phyloP scores from a whole-genome alignment of 2,113 vertebrate species.

The Corythornis cristatus region DNA sequence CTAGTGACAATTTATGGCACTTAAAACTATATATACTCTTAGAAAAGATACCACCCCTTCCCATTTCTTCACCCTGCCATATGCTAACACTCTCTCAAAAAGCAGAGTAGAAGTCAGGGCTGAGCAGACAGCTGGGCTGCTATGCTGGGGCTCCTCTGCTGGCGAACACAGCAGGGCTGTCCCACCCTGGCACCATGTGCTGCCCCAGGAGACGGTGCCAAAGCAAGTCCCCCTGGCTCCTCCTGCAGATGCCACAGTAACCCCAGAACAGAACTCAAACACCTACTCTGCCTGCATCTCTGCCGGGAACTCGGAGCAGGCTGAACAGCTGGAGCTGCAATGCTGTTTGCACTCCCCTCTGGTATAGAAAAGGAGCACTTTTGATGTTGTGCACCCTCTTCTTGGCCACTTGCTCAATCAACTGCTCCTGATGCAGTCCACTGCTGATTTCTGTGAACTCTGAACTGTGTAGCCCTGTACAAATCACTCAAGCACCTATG shows the following conservation, averaged over 20 bases:
- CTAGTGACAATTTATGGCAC: neutral
- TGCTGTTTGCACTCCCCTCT: neutral
- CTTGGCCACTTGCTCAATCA: neutral
- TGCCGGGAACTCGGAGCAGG: neutral
- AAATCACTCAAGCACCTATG: neutral
- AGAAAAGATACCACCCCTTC: neutral
- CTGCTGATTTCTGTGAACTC: neutral
- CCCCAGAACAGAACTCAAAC: neutral
- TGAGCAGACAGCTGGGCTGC: neutral
- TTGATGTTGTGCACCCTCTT: fast-evolving
- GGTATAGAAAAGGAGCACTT: neutral
- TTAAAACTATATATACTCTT: neutral
- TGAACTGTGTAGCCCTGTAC: fast-evolving
- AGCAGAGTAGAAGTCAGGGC: neutral
- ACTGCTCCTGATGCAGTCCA: fast-evolving
- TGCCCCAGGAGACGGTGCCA: neutral
- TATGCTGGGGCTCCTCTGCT: fast-evolving
- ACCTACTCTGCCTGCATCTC: fast-evolving
- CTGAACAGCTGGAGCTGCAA: fast-evolving
- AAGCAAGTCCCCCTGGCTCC: neutral
- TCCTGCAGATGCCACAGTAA: neutral
- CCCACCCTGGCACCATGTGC: neutral
- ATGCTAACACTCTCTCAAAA: neutral
- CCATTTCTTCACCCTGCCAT: neutral
- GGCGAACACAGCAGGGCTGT: fast-evolving